Base-by-base conservation (phyloP, 1,140 invertebrate genomes). In the Cherax quadricarinatus region DNA sequence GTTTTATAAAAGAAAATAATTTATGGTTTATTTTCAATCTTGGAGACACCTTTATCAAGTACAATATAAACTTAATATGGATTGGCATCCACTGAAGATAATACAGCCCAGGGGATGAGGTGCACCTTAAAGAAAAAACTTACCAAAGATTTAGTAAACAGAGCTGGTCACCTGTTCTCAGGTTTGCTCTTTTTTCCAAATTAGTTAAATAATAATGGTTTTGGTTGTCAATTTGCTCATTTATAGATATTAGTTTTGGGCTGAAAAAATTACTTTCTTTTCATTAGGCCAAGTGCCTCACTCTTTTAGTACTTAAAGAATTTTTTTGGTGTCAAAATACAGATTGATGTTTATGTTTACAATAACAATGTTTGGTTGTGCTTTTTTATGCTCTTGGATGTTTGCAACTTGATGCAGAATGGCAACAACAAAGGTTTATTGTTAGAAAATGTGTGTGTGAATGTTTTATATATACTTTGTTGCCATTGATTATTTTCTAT, bases 331-430 rank as follows among this genome's bases (percentile, higher is more conserved):
- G 24, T 12, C 21, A 75, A 30, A 75, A 75, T 75, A 30, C 24
- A 70, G 18, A 30, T 30, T 9, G 70, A 30, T 75, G 70, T 24
- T 30, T 75, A 30, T 75, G 24, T 75, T 75, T 30, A 7, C 70
- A 75, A 3, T 75, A 30, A 75, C 70, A 75, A 30, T 75, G n/a
- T 75, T 75, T 75, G 70, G 70, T 75, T 75, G 70, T 75, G 70
- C 21, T 75, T 75, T 75, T 70, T 24, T 75, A 30, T 75, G 70
- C n/a, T 75, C 7, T 30, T 30, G 70, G n/a, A 75, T 30, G 24
- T 30, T 30, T 75, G 21, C n/a, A 24, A 30, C n/a, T 30, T 30
- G 3, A 6, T 75, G 24, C 70, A 75, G n/a, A 30, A 75, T 30
- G 70, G 24, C 70, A 66, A 66, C 18, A 18, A 66, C 21, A 66